Base-by-base conservation (phyloP, 2,888 invertebrate genomes). In the Laspeyria flexula region DNA sequence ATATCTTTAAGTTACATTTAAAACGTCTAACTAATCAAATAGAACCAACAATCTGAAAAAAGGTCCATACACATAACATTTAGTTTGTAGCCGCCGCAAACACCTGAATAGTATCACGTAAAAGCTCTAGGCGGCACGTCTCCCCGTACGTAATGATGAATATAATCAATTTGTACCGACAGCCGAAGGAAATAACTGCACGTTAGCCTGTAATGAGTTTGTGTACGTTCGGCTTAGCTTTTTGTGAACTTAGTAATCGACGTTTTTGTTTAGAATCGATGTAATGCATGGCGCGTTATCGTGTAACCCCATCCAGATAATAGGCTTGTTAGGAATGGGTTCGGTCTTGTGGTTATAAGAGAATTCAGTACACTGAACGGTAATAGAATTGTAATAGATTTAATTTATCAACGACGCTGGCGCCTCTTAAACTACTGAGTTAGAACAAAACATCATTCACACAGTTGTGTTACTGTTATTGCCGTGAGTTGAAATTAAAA, bases 111-210 rank as follows among this genome's bases (percentile, higher is more conserved):
- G 21, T 31, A 41, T 51, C 71, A 71, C 72, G 71, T 68, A 57
- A 58, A 41, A 37, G 52, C 35, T 47, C 38, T 52, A 54, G 48
- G 44, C 42, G 50, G 51, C 71, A 67, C 65, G 65, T 59, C 44
- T 55, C 31, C 35, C 43, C 35, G 44, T 33, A 39, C 55, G 51
- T 62, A 58, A 54, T 59, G 50, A 71, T 54, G 51, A 60, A 66
- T 55, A 63, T 70, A 70, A 67, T 66, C 65, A 61, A 68, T 65
- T 61, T 65, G 52, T 52, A 53, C 45, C 43, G 51, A 69, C 58
- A 51, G 58, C 46, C 44, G 43, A 25, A 46, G 40, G 43, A 43
- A 34, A 66, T 61, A 44, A 13, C 53, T 50, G 38, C 57, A 65
- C 31, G 31, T 31, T 31, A 31, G 31, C 13, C 31, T 9, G 23